These are phyloP conservation scores for Malacosoma neustria DNA, from an alignment of 2,888 invertebrate species.

Conservation along the genomic window DNA sequence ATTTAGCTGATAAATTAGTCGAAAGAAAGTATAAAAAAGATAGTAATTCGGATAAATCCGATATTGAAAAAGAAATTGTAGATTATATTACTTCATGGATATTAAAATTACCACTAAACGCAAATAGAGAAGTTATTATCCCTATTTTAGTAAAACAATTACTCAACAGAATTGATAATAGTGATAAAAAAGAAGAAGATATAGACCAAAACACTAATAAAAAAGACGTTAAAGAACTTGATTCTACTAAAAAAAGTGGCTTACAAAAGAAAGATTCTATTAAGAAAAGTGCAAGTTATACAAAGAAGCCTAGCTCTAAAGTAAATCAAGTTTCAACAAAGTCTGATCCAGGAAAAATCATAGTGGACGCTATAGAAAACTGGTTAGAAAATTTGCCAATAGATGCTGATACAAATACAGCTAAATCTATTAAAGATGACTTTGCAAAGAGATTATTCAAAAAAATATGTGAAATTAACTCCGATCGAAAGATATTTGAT, in stretches of 20 bases:
- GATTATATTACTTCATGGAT: conserved; percentile 36
- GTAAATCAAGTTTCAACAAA: conserved; percentile 6
- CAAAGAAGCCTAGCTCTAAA: conserved; percentile 3
- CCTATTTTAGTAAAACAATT: conserved; percentile 33
- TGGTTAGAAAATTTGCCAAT: conserved; percentile 42
- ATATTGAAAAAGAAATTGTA: conserved; percentile 19
- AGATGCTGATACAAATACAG: conserved; percentile 15
- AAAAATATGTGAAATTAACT: conserved; percentile 35
- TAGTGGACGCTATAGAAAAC: conserved; percentile 37
- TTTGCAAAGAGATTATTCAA: conserved; percentile 34
- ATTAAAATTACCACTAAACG: conserved; percentile 28
- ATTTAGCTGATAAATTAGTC: conserved; percentile 33
- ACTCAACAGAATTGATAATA: conserved; percentile 29
- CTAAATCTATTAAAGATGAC: conserved; percentile 24
- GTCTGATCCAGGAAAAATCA: conserved; percentile 18
- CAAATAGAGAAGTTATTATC: conserved; percentile 20
- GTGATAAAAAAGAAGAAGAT: conserved; percentile 9
- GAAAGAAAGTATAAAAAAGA: conserved; percentile 18
- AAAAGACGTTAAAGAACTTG: conserved; percentile 1
- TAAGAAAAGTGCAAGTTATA: conserved; percentile 1
- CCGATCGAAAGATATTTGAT: conserved; percentile 27
- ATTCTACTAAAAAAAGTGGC: conserved; percentile 1
- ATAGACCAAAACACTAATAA: conserved; percentile 1
- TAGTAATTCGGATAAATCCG: conserved; percentile 12
- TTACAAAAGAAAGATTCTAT: neutral